These are phyloP conservation scores for Steinernema khuongi DNA, from an alignment of 1,140 invertebrate species.

Conservation along the genomic window DNA sequence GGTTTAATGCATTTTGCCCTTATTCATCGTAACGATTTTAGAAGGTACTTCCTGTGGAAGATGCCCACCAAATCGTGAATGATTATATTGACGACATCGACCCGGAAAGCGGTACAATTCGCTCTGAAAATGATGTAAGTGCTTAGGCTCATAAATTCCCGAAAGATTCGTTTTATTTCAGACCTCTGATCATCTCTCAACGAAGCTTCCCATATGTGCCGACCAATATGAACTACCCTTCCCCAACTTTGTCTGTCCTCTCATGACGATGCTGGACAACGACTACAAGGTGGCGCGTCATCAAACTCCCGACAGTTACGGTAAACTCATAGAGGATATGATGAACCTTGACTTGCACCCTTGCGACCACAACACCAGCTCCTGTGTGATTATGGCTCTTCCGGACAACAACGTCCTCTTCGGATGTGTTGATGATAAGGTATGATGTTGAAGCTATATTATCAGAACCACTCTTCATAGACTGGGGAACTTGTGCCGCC, in stretches of 20 bases:
- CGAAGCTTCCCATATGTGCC: neutral
- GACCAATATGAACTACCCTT: neutral
- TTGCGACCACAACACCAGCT: conserved; percentile 18
- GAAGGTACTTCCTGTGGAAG: neutral
- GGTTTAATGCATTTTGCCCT: neutral
- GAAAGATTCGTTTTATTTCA: neutral
- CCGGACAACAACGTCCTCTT: conserved; percentile 24
- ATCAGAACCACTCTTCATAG: neutral
- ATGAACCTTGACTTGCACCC: conserved; percentile 11
- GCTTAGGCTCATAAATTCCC: neutral
- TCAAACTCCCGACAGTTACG: neutral
- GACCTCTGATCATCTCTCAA: neutral
- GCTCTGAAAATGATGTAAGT: neutral
- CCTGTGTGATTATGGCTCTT: conserved; percentile 20
- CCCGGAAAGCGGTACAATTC: neutral
- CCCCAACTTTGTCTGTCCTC: conserved; percentile 13
- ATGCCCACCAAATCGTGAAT: neutral
- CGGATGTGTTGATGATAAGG: conserved; percentile 26
- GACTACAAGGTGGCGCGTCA: conserved; percentile 14
- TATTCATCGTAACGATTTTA: neutral
- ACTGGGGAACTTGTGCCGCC: conserved; percentile 23
- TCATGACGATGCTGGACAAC: conserved; percentile 21
- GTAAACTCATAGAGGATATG: neutral
- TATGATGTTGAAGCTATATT: neutral
- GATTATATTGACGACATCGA: conserved; percentile 1